Conservation (phyloP, 1,140 invertebrate genomes). For the Aphelinus certus region DNA sequence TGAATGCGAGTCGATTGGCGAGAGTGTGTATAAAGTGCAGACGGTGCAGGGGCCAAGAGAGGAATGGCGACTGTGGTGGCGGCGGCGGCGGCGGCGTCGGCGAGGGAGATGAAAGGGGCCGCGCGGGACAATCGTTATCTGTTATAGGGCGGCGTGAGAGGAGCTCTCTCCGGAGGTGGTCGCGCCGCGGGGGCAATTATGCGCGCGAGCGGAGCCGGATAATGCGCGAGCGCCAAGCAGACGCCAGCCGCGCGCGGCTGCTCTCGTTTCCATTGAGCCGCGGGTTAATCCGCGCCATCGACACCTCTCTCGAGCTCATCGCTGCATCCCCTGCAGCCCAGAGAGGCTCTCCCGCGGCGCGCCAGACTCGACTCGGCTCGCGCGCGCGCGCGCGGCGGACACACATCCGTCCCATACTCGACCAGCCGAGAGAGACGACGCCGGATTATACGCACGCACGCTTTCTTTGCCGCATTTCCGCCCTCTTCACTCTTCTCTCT, state of each 20-base stretch:
- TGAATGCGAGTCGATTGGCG: no score
- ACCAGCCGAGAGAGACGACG: conserved; percentile 30
- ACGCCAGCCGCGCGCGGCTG: no score
- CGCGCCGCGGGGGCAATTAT: conserved; percentile 21
- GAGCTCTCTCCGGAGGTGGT: conserved; percentile 7
- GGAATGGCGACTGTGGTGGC: no score
- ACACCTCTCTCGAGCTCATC: conserved; percentile 25
- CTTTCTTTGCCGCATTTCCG: conserved; percentile 34
- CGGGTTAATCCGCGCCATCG: conserved; percentile 33
- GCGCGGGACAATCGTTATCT: conserved; percentile 56
- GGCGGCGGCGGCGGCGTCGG: not conserved
- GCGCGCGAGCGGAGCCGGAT: not conserved
- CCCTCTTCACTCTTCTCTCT: conserved; percentile 23
- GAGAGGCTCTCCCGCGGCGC: not conserved
- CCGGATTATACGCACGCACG: conserved; percentile 3
- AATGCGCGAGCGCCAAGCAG: not conserved
- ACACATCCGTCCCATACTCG: not conserved
- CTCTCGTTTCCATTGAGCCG: conserved; percentile 19
- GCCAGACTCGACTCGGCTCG: no score
- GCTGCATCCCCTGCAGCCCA: not conserved
- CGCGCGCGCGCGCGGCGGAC: not conserved
- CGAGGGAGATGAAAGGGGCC: conserved; percentile 40
- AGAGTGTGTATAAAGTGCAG: no score
- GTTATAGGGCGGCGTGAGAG: conserved; percentile 24
- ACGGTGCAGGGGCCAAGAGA: no score